Percentiles rank a stretch among this genome's conserved stretches.
Conservation (phyloP, 1,140 invertebrate species). For the Eriosoma lanigerum region DNA sequence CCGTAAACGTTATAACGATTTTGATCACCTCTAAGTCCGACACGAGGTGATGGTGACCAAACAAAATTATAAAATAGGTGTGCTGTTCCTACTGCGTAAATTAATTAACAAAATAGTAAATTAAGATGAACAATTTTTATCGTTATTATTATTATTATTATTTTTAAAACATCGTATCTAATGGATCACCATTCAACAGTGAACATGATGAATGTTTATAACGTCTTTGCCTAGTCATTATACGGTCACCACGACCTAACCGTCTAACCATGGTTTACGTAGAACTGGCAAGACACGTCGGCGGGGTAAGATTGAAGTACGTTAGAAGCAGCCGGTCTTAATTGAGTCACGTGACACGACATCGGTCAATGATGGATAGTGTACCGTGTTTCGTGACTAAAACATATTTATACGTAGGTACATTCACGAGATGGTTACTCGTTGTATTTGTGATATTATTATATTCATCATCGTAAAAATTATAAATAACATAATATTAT, state of each 20-base stretch:
- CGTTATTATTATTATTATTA: too few species aligned
- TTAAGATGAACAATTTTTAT: too few species aligned
- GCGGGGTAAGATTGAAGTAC: constrained; percentile 31
- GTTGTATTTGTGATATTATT: background rate
- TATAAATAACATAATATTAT: background rate
- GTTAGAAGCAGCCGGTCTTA: constrained; percentile 40
- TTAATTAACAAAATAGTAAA: too few species aligned
- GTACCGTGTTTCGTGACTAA: background rate
- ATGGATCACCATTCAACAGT: constrained; percentile 46
- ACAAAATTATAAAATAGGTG: too few species aligned
- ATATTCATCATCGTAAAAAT: background rate
- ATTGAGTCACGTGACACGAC: constrained; percentile 46
- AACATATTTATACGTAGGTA: background rate
- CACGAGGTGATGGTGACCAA: too few species aligned
- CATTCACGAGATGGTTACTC: background rate
- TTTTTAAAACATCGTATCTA: constrained; percentile 1
- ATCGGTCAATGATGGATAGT: constrained; percentile 49
- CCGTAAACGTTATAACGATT: too few species aligned
- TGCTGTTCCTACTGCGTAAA: too few species aligned
- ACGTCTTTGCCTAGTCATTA: constrained; percentile 28
- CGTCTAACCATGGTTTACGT: background rate
- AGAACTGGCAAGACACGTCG: background rate
- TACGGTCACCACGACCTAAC: background rate
- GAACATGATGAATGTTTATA: constrained; percentile 47
- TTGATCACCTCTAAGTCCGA: too few species aligned